Evolutionary conservation across 2,797 vertebrate species (phyloP), one percentile per base, ranked within the genome.

Genomic region (Cyclura pinguis): DNA sequence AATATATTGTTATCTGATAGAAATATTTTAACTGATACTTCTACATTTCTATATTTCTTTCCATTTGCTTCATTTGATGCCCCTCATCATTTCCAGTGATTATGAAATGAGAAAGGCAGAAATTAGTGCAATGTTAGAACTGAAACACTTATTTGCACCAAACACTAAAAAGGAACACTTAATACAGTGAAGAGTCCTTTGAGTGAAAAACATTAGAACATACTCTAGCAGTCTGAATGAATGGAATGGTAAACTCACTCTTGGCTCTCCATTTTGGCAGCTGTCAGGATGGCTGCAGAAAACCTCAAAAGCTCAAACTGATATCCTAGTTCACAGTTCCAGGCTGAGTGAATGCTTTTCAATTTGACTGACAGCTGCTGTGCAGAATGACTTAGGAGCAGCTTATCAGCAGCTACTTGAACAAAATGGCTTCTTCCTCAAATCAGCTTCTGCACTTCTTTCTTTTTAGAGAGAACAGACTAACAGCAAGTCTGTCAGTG

Each of bases 311-410:
- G 78, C 74, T 78, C 5, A n/a, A 35, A 29, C 24, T 38, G 88
- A 85, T 29, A 55, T 69, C 42, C 42, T 84, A 52, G 72, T 32
- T 3, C 74, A 35, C 2, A 20, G 22, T 27, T 77, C 22, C 5
- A 20, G 64, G 57, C 22, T 10, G 88, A 85, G 14, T 85, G 47
- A 85, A 78, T 80, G 59, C 59, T 32, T 84, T 84, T 89, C 73
- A 12, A 4, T 85, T 69, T 85, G 83, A 85, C 24, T 85, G 88
- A 55, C 83, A 80, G 72, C 57, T 89, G 88, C 50, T 81, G 64
- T 24, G 32, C 13, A 14, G 2, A 10, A 69, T 78, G 59, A 55
- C 32, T 69, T 55, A 24, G 82, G 42, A 76, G 47, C 14, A 38
- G 55, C 73, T 69, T 62, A 67, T 32, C 24, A 64, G 29, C 14